Evolutionary conservation across 2,113 vertebrate genomes (phyloP), one percentile per base, ranked within the genome.

Genomic region (Merops nubicus): DNA sequence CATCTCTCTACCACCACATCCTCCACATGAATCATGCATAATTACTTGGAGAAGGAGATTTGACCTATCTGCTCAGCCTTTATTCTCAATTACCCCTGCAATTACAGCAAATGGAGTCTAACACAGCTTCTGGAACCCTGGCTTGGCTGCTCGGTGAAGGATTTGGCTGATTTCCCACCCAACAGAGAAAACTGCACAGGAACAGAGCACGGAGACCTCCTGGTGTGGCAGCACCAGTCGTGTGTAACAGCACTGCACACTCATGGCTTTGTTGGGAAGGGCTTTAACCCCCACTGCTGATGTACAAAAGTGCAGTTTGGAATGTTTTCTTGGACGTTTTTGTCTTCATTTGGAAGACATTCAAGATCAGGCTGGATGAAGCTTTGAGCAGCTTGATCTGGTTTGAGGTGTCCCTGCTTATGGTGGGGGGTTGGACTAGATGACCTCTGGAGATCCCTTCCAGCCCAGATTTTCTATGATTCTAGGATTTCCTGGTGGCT

Each of bases 401-500:
- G n/a, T n/a, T n/a, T n/a, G n/a, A n/a, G n/a, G n/a, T n/a, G n/a
- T n/a, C n/a, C n/a, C n/a, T n/a, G n/a, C n/a, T n/a, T n/a, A n/a
- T n/a, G n/a, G n/a, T n/a, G n/a, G n/a, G n/a, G n/a, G n/a, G n/a
- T n/a, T n/a, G n/a, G n/a, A n/a, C n/a, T n/a, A n/a, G n/a, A n/a
- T n/a, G n/a, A n/a, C n/a, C n/a, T n/a, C n/a, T n/a, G n/a, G n/a
- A n/a, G n/a, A n/a, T n/a, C n/a, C n/a, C n/a, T n/a, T n/a, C n/a
- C n/a, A n/a, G n/a, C n/a, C n/a, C n/a, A n/a, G n/a, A n/a, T n/a
- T n/a, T n/a, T n/a, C n/a, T n/a, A n/a, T n/a, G n/a, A n/a, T n/a
- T n/a, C n/a, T n/a, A n/a, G n/a, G n/a, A 31, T 1, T 34, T 14
- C 13, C 0, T 1, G 9, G 1, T 14, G 56, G 42, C 5, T 78